Percentiles rank a stretch among this genome's conserved stretches.
These are phyloP conservation scores for Anarsia innoxiella DNA, from an alignment of 2,888 invertebrate species.

Conservation along the genomic window DNA sequence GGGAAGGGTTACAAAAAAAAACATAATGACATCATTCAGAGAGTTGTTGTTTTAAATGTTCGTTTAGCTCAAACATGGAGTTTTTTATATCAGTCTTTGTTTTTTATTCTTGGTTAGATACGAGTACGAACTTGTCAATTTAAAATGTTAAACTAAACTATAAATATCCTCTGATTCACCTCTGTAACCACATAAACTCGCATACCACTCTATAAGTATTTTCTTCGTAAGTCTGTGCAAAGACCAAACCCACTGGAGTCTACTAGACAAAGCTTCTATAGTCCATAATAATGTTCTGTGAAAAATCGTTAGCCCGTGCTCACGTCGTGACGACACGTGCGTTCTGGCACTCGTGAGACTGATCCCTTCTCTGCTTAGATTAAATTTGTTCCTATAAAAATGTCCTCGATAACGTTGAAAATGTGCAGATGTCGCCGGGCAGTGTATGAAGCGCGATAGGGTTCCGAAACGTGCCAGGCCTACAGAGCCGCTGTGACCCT, in stretches of 20 bases:
- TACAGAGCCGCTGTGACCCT: constrained; percentile 31
- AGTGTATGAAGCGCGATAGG: constrained; percentile 58
- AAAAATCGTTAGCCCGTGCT: constrained; percentile 60
- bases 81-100: no score
- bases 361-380: constrained; percentile 62
- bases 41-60: no score
- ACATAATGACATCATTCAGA: no score
- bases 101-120: no score
- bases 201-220: no score
- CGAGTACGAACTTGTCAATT: no score
- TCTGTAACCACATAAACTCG: background rate
- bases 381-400: constrained; percentile 71
- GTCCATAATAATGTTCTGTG: constrained; percentile 56
- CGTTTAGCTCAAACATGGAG: no score
- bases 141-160: background rate
- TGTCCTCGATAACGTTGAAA: constrained; percentile 63
- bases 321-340: constrained; percentile 57
- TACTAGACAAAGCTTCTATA: constrained; percentile 51
- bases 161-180: background rate
- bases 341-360: constrained; percentile 59
- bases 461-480: constrained; percentile 54
- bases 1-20: no score
- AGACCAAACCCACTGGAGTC: background rate
- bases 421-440: constrained; percentile 67
- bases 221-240: background rate